phyloP scores from a whole-genome alignment of 2,113 vertebrate genomes.

The Ciconia stormi region DNA sequence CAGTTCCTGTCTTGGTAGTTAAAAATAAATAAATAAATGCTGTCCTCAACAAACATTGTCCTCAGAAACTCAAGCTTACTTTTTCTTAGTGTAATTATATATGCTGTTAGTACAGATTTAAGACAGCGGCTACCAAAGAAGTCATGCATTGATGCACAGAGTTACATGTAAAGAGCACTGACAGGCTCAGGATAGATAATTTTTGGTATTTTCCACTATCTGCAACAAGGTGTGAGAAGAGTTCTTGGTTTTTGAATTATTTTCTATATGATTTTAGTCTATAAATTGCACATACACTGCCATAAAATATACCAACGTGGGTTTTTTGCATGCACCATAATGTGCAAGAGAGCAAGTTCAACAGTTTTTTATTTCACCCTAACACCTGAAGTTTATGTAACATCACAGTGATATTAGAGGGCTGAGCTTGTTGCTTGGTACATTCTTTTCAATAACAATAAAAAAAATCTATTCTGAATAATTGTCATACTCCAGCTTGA shows the following conservation, averaged over 20 bases:
- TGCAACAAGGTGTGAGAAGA: background rate
- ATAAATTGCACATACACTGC: background rate
- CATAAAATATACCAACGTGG: background rate
- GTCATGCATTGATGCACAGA: background rate
- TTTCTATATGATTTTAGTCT: background rate
- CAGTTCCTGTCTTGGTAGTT: background rate
- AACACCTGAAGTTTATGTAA: background rate
- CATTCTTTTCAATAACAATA: background rate
- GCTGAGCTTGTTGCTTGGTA: background rate
- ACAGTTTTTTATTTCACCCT: background rate
- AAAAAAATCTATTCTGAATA: background rate
- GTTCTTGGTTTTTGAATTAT: background rate
- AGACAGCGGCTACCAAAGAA: background rate
- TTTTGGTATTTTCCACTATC: background rate
- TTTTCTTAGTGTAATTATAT: background rate
- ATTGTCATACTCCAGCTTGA: background rate
- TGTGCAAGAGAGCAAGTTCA: background rate
- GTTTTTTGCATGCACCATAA: background rate
- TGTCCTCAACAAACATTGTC: background rate
- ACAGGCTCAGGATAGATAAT: background rate
- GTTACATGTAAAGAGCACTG: background rate
- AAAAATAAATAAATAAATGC: background rate
- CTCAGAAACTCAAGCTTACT: background rate
- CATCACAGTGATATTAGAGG: background rate
- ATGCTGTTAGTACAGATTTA: background rate